Conservation (phyloP, 1,140 invertebrate genomes). For the Ceratina japonica region DNA sequence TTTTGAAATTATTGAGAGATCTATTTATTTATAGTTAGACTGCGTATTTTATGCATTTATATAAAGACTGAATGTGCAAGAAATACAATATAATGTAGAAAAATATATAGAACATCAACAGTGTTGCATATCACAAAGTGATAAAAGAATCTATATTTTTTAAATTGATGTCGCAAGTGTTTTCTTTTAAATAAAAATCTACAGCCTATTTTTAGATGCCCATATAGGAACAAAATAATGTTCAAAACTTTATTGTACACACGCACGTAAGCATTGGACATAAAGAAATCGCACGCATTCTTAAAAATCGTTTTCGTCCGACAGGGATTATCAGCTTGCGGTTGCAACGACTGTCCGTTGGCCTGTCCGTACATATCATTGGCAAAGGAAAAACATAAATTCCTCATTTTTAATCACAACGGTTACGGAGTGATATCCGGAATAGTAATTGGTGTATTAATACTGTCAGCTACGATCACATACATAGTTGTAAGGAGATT, state of each 20-base stretch:
- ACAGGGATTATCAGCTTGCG: constrained; percentile 82
- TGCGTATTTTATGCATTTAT: too few relatives aligned
- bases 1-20: too few relatives aligned
- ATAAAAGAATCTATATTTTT: too few relatives aligned
- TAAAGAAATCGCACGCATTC: not conserved
- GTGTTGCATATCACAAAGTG: too few relatives aligned
- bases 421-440: constrained; percentile 62
- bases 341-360: constrained; percentile 87
- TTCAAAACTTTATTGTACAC: not conserved
- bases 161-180: too few relatives aligned
- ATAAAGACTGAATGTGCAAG: too few relatives aligned
- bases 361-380: constrained; percentile 80
- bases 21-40: too few relatives aligned
- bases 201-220: too few relatives aligned
- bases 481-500: not conserved
- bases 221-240: not conserved
- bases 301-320: not conserved
- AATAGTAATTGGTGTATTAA: constrained; percentile 50
- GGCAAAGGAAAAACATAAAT: not conserved
- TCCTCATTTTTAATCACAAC: constrained; percentile 56
- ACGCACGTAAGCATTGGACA: too few relatives aligned
- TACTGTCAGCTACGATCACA: not conserved
- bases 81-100: too few relatives aligned
- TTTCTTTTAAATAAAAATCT: too few relatives aligned
- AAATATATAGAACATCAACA: too few relatives aligned